Conservation (phyloP, 2,888 invertebrate genomes). For the Tenthredo mesomela region DNA sequence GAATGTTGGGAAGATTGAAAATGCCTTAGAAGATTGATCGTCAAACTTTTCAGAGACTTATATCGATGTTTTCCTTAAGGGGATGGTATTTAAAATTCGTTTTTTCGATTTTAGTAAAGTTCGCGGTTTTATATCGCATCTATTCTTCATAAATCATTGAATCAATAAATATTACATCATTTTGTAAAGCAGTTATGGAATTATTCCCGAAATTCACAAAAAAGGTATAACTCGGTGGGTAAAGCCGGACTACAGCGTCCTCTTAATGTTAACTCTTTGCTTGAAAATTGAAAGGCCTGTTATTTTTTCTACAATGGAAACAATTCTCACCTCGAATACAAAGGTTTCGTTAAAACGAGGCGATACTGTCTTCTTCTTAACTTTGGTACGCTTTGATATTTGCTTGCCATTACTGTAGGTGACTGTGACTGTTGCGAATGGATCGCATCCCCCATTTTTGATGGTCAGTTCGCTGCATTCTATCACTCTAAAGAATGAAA, state of each 20-base stretch:
- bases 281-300: background rate
- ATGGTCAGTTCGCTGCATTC: constrained; percentile 94
- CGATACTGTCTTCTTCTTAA: constrained; percentile 93
- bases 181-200: too few relatives aligned
- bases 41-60: background rate
- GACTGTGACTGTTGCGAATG: constrained; percentile 91
- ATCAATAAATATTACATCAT: too few relatives aligned
- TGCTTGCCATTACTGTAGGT: constrained; percentile 90
- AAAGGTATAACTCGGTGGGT: too few relatives aligned
- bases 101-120: too few relatives aligned
- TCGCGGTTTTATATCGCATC: too few relatives aligned
- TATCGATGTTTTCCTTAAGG: too few relatives aligned
- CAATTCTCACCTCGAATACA: constrained; percentile 83
- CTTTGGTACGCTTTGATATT: constrained; percentile 90
- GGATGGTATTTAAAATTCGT: too few relatives aligned
- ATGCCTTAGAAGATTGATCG: background rate
- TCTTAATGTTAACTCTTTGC: background rate
- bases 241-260: too few relatives aligned
- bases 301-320: background rate
- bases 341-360: constrained; percentile 94
- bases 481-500: constrained; percentile 80
- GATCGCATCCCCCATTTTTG: constrained; percentile 95
- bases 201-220: too few relatives aligned
- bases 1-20: background rate
- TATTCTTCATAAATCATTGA: too few relatives aligned